phyloP scores from a whole-genome alignment of 2,888 invertebrate genomes.

The Caenorhabditis panamensis region DNA sequence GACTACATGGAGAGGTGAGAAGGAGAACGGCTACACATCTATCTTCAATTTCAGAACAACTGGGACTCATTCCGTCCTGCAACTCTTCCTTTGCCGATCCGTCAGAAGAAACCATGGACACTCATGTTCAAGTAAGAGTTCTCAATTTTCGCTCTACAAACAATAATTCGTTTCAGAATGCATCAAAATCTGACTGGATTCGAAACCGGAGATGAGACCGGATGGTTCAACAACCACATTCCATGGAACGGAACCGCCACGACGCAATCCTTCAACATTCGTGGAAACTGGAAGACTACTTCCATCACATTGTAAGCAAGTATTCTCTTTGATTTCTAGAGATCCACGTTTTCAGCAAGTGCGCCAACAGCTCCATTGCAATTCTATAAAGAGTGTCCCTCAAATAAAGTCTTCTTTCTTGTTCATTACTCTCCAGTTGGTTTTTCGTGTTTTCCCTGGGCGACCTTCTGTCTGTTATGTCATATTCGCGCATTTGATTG shows the following conservation, averaged over 20 bases:
- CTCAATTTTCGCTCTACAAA: not conserved
- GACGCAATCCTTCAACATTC: slow-evolving; percentile 48
- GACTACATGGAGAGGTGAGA: slow-evolving; percentile 19
- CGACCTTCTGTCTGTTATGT: slow-evolving; percentile 57
- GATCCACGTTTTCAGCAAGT: slow-evolving; percentile 27
- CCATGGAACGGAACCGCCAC: slow-evolving; percentile 49
- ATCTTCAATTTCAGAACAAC: slow-evolving; percentile 13
- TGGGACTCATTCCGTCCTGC: slow-evolving; percentile 43
- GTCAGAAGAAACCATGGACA: slow-evolving; percentile 49
- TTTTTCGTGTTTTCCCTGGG: not conserved
- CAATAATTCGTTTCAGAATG: slow-evolving; percentile 36
- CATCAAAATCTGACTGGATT: slow-evolving; percentile 31
- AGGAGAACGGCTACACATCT: too few relatives aligned
- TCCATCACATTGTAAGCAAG: slow-evolving; percentile 35
- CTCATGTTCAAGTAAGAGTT: slow-evolving; percentile 39
- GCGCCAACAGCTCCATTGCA: slow-evolving; percentile 42
- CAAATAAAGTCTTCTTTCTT: slow-evolving; percentile 34
- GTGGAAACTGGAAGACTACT: slow-evolving; percentile 49
- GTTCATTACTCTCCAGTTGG: slow-evolving; percentile 6
- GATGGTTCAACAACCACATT: slow-evolving; percentile 51
- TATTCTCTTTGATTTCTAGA: not conserved
- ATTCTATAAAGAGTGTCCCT: slow-evolving; percentile 20
- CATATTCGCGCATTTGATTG: slow-evolving; percentile 55
- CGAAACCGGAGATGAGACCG: slow-evolving; percentile 48
- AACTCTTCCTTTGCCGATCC: slow-evolving; percentile 30